phyloP scores from a whole-genome alignment of 2,113 vertebrate genomes.

The Dunckerocampus dactyliophorus region DNA sequence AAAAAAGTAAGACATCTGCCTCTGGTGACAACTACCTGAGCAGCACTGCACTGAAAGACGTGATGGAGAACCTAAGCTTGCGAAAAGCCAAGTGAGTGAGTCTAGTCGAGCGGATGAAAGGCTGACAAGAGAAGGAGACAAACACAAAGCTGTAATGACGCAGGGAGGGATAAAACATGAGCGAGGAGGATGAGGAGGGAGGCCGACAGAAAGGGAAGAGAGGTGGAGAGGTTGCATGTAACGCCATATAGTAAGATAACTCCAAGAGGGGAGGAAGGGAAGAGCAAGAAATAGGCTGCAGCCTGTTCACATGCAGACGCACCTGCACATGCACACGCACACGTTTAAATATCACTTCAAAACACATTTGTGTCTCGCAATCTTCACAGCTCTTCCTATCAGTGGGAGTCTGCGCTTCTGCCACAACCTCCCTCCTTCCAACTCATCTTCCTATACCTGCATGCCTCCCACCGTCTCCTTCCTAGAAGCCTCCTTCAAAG shows the following conservation, averaged over 20 bases:
- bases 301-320: conserved; percentile 50
- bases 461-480: too few relatives aligned
- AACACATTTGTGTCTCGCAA: conserved; percentile 31
- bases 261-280: conserved; percentile 24
- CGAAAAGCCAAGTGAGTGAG: background rate
- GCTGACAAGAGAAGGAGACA: conserved; percentile 7
- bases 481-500: too few relatives aligned
- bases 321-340: conserved; percentile 17
- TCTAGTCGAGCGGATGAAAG: background rate
- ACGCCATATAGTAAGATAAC: conserved; percentile 46
- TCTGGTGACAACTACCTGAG: too few relatives aligned
- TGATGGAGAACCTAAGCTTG: too few relatives aligned
- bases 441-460: too few relatives aligned
- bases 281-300: conserved; percentile 32
- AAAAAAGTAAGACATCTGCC: too few relatives aligned
- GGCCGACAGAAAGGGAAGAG: conserved; percentile 19
- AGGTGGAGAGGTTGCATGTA: conserved; percentile 33
- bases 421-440: conserved; percentile 16
- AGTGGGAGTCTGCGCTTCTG: conserved; percentile 28
- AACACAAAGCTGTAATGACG: background rate
- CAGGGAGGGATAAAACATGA: conserved; percentile 1
- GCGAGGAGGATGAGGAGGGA: conserved; percentile 19
- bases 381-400: conserved; percentile 35
- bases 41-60: too few relatives aligned
- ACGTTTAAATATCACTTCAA: conserved; percentile 55